phyloP scores from a whole-genome alignment of 2,888 invertebrate species.

The Mythimna loreyi region DNA sequence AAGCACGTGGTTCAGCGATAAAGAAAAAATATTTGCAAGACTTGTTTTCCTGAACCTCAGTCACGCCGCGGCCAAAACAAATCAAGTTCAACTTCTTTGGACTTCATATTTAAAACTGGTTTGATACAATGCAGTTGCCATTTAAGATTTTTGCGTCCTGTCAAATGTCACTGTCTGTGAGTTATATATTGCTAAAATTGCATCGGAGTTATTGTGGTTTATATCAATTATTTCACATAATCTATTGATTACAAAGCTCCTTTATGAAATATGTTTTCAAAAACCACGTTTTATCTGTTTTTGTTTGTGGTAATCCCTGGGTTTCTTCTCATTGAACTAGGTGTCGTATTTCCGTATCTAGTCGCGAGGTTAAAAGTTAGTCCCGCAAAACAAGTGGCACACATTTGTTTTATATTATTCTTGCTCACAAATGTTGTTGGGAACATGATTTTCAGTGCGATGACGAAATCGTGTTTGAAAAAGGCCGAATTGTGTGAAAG shows the following conservation, averaged over 20 bases:
- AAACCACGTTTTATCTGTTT: conserved; percentile 59
- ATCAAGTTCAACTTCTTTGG: conserved; percentile 50
- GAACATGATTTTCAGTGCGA: conserved; percentile 77
- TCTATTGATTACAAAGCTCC: conserved; percentile 6
- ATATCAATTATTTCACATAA: conserved; percentile 13
- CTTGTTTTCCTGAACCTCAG: conserved; percentile 36
- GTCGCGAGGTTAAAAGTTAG: conserved; percentile 67
- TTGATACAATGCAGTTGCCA: conserved; percentile 38
- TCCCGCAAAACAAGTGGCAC: conserved; percentile 65
- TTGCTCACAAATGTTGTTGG: conserved; percentile 79
- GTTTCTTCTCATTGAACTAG: conserved; percentile 76
- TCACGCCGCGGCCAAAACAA: conserved; percentile 28
- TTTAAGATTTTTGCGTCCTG: conserved; percentile 28
- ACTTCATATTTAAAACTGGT: conserved; percentile 54
- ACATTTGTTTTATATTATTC: conserved; percentile 70
- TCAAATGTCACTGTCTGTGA: conserved; percentile 63
- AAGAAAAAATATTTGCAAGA: conserved; percentile 8
- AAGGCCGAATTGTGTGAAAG: conserved; percentile 51
- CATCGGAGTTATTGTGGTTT: conserved; percentile 8
- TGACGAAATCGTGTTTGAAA: conserved; percentile 71
- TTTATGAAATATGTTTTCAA: conserved; percentile 61
- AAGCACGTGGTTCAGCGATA: background rate
- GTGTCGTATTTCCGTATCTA: conserved; percentile 72
- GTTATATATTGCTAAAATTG: background rate
- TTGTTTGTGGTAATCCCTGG: conserved; percentile 73